Conservation (phyloP, 2,797 vertebrate species). For the Gambelia wislizenii region DNA sequence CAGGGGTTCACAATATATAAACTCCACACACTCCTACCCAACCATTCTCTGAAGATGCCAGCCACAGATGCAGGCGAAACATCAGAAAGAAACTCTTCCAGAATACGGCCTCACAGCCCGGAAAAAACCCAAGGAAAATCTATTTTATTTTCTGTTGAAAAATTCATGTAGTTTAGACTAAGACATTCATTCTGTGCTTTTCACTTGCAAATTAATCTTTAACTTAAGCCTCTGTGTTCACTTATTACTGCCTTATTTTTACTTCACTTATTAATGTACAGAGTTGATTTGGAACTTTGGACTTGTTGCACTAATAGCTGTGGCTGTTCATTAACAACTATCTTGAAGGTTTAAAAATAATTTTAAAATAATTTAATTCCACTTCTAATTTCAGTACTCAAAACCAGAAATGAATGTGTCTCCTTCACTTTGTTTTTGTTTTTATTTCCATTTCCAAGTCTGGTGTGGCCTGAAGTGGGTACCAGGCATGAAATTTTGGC, state of each 20-base stretch:
- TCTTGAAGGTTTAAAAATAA: background rate
- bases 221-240: constrained; percentile 29
- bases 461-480: too few species aligned
- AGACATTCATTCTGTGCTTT: background rate
- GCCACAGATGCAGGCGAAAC: too few species aligned
- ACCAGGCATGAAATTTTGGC: too few species aligned
- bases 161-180: constrained; percentile 4
- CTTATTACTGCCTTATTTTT: constrained; percentile 41
- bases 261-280: too few species aligned
- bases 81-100: too few species aligned
- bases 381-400: constrained; percentile 19
- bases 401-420: background rate
- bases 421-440: background rate
- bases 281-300: constrained; percentile 53
- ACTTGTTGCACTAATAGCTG: constrained; percentile 38
- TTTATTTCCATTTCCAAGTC: background rate
- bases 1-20: too few species aligned
- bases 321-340: constrained; percentile 43
- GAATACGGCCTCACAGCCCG: too few species aligned
- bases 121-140: too few species aligned
- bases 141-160: constrained; percentile 31
- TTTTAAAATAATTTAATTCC: constrained; percentile 10
- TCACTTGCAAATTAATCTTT: constrained; percentile 39
- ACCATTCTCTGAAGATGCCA: too few species aligned
- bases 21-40: too few species aligned